A percentile compares a stretch with the other conserved stretches of the same genome.
phyloP scores from a whole-genome alignment of 2,113 vertebrate species.

The Astur gentilis region DNA sequence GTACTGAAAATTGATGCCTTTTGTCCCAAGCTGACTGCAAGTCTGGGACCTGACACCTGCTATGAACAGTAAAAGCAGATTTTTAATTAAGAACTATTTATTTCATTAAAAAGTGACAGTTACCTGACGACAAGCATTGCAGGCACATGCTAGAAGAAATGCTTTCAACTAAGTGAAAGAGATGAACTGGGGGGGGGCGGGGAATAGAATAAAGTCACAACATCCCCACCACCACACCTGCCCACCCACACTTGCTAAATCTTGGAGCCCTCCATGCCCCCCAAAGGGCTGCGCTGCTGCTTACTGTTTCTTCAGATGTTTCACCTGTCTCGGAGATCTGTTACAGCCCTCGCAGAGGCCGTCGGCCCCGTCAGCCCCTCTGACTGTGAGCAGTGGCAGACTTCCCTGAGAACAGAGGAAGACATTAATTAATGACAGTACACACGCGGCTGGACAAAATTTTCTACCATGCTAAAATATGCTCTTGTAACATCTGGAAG shows the following conservation, averaged over 20 bases:
- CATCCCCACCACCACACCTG: accelerated
- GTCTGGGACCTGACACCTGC: neutral
- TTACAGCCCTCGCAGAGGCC: neutral
- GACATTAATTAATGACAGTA: neutral
- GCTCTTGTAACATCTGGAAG: neutral
- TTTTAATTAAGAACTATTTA: neutral
- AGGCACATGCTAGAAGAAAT: neutral
- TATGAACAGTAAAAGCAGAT: neutral
- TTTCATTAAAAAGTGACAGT: neutral
- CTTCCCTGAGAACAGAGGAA: neutral
- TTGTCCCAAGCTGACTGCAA: neutral
- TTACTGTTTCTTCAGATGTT: neutral
- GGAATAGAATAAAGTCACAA: neutral
- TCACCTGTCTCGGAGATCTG: neutral
- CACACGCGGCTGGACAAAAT: neutral
- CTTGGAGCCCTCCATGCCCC: accelerated
- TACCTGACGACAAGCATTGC: neutral
- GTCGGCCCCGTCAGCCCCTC: neutral
- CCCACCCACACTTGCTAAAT: too few relatives aligned
- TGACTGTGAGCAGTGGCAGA: neutral
- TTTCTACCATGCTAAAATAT: accelerated
- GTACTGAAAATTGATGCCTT: neutral
- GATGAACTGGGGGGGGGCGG: neutral
- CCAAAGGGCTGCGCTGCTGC: accelerated
- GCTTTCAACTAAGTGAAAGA: neutral